A percentile compares a stretch with the other conserved stretches of the same genome.
phyloP scores from a whole-genome alignment of 2,113 vertebrate genomes.

The Nansenia antarctica region DNA sequence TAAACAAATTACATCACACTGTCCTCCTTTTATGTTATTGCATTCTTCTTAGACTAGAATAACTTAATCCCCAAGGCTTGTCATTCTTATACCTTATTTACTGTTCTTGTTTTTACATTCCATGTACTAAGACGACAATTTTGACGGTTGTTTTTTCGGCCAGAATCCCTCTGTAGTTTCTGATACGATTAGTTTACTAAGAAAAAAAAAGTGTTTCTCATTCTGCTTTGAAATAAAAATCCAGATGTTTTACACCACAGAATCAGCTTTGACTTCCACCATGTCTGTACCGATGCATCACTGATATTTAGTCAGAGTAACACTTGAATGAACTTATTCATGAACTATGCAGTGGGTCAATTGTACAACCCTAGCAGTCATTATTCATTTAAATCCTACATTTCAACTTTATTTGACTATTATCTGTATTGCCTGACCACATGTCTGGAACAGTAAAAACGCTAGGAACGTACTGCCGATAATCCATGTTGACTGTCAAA shows the following conservation, averaged over 20 bases:
- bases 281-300: background rate
- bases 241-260: conserved; percentile 74
- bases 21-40: conserved; percentile 58
- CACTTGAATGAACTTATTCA: too few relatives aligned
- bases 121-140: conserved; percentile 67
- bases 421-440: too few relatives aligned
- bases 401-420: too few relatives aligned
- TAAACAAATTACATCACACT: conserved; percentile 67
- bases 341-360: too few relatives aligned
- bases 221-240: conserved; percentile 80
- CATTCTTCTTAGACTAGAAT: conserved; percentile 65
- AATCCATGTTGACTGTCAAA: too few relatives aligned
- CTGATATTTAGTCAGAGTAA: background rate
- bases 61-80: conserved; percentile 47
- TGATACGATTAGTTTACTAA: conserved; percentile 73
- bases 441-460: too few relatives aligned
- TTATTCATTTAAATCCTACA: too few relatives aligned
- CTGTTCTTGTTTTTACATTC: conserved; percentile 73
- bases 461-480: too few relatives aligned
- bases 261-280: background rate
- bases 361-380: too few relatives aligned
- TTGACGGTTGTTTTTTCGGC: conserved; percentile 53
- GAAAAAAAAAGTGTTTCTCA: conserved; percentile 67
- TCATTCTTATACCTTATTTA: conserved; percentile 56
- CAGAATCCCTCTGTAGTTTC: conserved; percentile 72